phyloP scores from a whole-genome alignment of 64 coral and sea anemone genomes.

The Trachythela sp. region DNA sequence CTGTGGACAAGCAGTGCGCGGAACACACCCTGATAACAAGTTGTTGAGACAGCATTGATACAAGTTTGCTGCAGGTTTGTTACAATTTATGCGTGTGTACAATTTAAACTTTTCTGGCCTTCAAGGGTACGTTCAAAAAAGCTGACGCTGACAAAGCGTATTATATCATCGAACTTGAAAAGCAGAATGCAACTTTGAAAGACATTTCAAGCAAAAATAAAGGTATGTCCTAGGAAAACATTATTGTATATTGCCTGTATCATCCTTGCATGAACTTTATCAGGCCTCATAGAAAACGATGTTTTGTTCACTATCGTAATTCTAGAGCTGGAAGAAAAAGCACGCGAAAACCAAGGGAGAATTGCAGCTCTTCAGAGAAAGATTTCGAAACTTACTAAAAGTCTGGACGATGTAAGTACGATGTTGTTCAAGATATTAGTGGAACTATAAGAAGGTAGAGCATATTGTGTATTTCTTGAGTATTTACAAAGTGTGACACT shows the following conservation, averaged over 20 bases:
- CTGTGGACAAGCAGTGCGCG: no score
- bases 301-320: background rate
- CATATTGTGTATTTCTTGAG: no score
- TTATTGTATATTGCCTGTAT: no score
- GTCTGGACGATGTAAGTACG: background rate
- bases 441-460: no score
- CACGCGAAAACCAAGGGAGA: background rate
- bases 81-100: no score
- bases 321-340: background rate
- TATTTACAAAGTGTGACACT: no score
- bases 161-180: background rate
- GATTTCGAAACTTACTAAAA: background rate
- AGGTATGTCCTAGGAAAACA: background rate
- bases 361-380: background rate
- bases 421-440: no score
- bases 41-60: no score
- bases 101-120: background rate
- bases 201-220: background rate
- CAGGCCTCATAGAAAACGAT: no score
- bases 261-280: no score
- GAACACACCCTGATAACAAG: no score
- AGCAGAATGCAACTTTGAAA: background rate
- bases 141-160: background rate
- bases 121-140: background rate
- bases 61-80: no score